Evolutionary conservation across 2,113 vertebrate genomes (phyloP), one percentile per base, ranked within the genome.

Genomic region (Dipodomys ordii): DNA sequence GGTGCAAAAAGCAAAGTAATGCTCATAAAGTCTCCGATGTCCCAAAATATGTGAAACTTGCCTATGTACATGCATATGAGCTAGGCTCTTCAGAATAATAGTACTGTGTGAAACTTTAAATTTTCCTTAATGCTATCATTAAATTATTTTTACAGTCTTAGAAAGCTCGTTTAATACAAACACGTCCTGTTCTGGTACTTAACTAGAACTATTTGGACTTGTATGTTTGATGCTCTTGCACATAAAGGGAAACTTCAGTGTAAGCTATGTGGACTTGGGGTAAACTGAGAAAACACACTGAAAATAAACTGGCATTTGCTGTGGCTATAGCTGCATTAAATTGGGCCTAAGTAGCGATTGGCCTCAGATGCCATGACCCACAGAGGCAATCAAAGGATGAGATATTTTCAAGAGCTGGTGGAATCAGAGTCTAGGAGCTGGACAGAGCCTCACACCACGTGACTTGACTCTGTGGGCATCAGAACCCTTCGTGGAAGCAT

Each of bases 301-400:
- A 83, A 76, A 90, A 53, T 53, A 80, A 94, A 95, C 53, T 88
- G 39, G 39, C 83, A 80, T 35, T 0, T 77, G 0, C 76, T 87
- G 2, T 87, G 82, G 77, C 85, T 95, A 90, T 62, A 60, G n/a
- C 71, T 64, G 15, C 57, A 7, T 44, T 78, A 89, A 76, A 72
- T 68, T 57, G 83, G 93, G 83, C 95, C 91, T 88, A 83, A 96
- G 93, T 87, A 83, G 53, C 64, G 79, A 25, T 35, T 95, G 92
- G 81, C 90, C 82, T 77, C 92, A 73, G 87, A 88, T 35, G 49
- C 62, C 57, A 12, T 62, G 28, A 74, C 69, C n/a, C 78, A 90
- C 30, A 53, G 72, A 87, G 93, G 83, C 91, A 13, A 32, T 71
- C 49, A 67, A 87, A 97, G 84, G 53, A 35, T 92, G 39, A 64